A percentile compares a stretch with the other conserved stretches of the same genome.
These are phyloP conservation scores for Salminus brasiliensis DNA, from an alignment of 2,113 vertebrate species.

Conservation along the genomic window DNA sequence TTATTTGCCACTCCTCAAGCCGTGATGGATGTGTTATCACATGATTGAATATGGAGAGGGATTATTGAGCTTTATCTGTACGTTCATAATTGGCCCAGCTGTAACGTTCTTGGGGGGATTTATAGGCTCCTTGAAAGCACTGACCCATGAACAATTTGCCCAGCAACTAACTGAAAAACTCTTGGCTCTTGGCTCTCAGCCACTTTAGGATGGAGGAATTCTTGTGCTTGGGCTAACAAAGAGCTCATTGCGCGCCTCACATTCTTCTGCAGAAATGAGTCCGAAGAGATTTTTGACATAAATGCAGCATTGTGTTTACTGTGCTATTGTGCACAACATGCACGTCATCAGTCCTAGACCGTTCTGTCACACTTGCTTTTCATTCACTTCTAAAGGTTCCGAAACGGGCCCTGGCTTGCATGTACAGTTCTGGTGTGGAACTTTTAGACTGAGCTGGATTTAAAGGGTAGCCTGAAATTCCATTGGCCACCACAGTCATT, in stretches of 20 bases:
- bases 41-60: conserved; percentile 9
- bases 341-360: not conserved
- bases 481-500: too few relatives aligned
- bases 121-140: conserved; percentile 36
- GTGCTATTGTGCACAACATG: not conserved
- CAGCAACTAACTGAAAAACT: conserved; percentile 22
- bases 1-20: conserved; percentile 16
- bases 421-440: too few relatives aligned
- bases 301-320: not conserved
- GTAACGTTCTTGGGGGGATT: conserved; percentile 29
- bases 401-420: not conserved
- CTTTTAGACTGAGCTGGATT: too few relatives aligned
- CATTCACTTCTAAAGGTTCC: not conserved
- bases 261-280: conserved; percentile 23
- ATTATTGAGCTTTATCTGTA: conserved; percentile 18
- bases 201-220: conserved; percentile 16
- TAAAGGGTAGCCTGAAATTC: too few relatives aligned
- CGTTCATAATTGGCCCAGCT: conserved; percentile 27
- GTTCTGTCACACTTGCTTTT: not conserved
- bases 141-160: conserved; percentile 37
- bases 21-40: conserved; percentile 15
- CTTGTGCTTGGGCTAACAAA: conserved; percentile 28
- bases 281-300: conserved; percentile 4
- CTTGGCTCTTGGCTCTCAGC: conserved; percentile 25
- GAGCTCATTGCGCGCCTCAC: not conserved